Evolutionary conservation across 2,888 invertebrate species (phyloP), one percentile per base, ranked within the genome.

Genomic region (Erannis defoliaria): DNA sequence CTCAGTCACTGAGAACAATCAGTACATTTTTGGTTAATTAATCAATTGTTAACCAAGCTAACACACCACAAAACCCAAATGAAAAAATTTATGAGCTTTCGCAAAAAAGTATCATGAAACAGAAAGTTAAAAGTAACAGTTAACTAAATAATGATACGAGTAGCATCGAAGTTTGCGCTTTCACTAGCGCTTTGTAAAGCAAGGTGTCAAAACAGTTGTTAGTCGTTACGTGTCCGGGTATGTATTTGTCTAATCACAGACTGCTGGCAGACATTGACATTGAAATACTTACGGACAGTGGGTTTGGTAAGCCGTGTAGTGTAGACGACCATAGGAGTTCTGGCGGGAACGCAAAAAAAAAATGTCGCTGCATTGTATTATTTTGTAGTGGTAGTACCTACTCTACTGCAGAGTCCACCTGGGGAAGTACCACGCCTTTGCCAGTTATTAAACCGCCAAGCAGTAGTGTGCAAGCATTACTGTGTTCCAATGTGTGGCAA

Each of bases 181-280:
- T 69, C 71, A 69, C 71, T 71, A 14, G 18, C 42, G 49, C 19
- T 48, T 56, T 49, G 54, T 60, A 64, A 63, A 60, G 16, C 26
- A 55, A 50, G 57, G 55, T 69, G 68, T 71, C 67, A 65, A 71
- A 66, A 67, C 48, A 62, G 31, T 69, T 61, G 60, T 63, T 62
- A 63, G 14, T 49, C 9, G 5, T n/a, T 48, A 12, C 38, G 51
- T 33, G 31, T 40, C 40, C 19, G 10, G 26, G 31, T 48, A 51
- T 18, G 19, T 62, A 38, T 55, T 49, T 40, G 16, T 37, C 48
- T 61, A 61, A 64, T 67, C 57, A 60, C 37, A 60, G 51, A 48
- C 49, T 26, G 18, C 5, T 38, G 16, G 38, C 18, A 46, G 55
- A 35, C 55, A 55, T 49, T 65, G 63, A 53, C 48, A 54, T 58